These are phyloP conservation scores for Caenorhabditis brenneri DNA, from an alignment of 1,140 invertebrate genomes.

Conservation along the genomic window DNA sequence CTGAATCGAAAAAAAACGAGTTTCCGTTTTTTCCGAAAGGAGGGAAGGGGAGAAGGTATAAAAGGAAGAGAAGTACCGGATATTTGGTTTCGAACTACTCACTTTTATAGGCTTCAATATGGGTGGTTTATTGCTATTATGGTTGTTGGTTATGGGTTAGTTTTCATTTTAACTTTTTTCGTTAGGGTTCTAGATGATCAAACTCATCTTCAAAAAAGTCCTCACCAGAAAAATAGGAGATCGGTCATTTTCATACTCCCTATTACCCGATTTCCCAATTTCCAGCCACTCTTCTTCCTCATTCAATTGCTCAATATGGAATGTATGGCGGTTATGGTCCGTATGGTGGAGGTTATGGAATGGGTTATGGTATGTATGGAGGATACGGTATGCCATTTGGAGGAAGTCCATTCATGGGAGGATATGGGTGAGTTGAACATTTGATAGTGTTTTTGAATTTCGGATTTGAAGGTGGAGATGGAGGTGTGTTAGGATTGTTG, in stretches of 20 bases:
- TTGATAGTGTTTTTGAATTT: background rate
- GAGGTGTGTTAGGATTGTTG: no score
- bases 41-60: background rate
- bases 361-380: background rate
- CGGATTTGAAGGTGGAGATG: background rate
- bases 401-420: background rate
- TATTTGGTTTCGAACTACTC: constrained; percentile 23
- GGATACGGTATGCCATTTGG: constrained; percentile 11
- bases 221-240: no score
- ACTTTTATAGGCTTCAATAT: background rate
- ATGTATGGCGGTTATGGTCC: background rate
- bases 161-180: background rate
- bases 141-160: background rate
- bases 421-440: constrained; percentile 20
- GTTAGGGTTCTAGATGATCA: no score
- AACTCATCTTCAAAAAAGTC: no score
- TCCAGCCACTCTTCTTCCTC: background rate
- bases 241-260: background rate
- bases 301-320: background rate
- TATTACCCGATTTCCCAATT: background rate
- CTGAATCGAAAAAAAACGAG: constrained; percentile 18
- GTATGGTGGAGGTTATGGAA: background rate
- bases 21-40: background rate
- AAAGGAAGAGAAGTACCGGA: background rate
- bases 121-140: background rate